Conservation (phyloP, 2,797 vertebrate species). For the Pseudochirops cupreus region DNA sequence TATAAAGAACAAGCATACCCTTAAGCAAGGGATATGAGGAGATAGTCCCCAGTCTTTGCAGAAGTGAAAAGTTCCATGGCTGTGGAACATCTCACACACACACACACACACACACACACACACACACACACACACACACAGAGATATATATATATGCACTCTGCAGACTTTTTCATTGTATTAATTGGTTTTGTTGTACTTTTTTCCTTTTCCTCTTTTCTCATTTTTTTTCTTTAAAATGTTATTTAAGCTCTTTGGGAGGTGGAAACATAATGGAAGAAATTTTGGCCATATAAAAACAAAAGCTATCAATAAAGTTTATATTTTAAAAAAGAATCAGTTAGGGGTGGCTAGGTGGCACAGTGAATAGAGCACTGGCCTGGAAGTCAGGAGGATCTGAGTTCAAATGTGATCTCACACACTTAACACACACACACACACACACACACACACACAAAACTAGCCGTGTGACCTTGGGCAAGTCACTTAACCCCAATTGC, state of each 20-base stretch:
- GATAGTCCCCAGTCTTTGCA: background rate
- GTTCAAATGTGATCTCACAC: no score
- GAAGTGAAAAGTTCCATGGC: background rate
- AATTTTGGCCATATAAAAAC: background rate
- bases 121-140: no score
- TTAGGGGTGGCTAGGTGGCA: no score
- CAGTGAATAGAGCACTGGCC: no score
- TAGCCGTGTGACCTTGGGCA: no score
- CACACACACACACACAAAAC: no score
- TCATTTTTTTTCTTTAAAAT: background rate
- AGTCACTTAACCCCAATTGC: no score
- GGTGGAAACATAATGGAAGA: background rate
- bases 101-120: background rate
- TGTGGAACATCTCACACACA: background rate
- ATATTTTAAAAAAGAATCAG: background rate
- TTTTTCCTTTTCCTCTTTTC: background rate
- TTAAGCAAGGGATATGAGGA: background rate
- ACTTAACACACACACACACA: no score
- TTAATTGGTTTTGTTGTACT: background rate
- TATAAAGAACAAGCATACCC: background rate
- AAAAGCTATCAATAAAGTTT: background rate
- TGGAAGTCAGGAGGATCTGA: no score
- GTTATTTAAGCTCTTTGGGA: background rate
- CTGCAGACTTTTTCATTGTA: background rate
- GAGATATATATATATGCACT: background rate